Percentiles rank a stretch among this genome's conserved stretches.
Evolutionary conservation across 2,113 vertebrate species (phyloP).

Genomic region (Psettodes erumei): DNA sequence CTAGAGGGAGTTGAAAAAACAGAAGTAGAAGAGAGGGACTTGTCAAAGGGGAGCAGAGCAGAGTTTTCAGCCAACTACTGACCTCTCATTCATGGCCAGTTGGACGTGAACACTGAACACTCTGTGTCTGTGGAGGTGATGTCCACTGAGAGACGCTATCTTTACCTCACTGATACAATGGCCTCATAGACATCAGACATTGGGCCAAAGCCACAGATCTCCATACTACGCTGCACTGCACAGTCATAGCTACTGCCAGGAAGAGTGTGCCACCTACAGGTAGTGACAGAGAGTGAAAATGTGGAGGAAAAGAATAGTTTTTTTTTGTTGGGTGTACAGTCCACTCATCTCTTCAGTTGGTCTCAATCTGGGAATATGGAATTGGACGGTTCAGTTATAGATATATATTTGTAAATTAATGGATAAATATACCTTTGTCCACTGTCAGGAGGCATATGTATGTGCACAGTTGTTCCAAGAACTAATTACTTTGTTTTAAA

Average conservation of each 20-base stretch:
- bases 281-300: background rate
- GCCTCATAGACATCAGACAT: constrained; percentile 68
- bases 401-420: constrained; percentile 12
- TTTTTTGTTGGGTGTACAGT: background rate
- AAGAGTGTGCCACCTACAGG: constrained; percentile 75
- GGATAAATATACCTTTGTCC: background rate
- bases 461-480: background rate
- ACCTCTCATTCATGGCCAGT: constrained; percentile 55
- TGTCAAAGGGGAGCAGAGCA: constrained; percentile 13
- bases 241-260: constrained; percentile 31
- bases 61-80: constrained; percentile 42
- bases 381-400: too few relatives aligned
- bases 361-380: background rate
- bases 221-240: background rate
- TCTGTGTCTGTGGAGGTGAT: constrained; percentile 70
- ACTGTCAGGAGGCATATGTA: background rate
- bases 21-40: constrained; percentile 24
- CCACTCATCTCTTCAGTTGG: background rate
- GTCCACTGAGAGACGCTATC: constrained; percentile 72
- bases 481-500: background rate
- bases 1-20: constrained; percentile 13
- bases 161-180: constrained; percentile 72
- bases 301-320: background rate
- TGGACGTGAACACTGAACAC: constrained; percentile 64
- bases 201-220: constrained; percentile 47